Evolutionary conservation across 2,797 vertebrate species (phyloP), one percentile per base, ranked within the genome.

Genomic region (Emydoidea blandingii): DNA sequence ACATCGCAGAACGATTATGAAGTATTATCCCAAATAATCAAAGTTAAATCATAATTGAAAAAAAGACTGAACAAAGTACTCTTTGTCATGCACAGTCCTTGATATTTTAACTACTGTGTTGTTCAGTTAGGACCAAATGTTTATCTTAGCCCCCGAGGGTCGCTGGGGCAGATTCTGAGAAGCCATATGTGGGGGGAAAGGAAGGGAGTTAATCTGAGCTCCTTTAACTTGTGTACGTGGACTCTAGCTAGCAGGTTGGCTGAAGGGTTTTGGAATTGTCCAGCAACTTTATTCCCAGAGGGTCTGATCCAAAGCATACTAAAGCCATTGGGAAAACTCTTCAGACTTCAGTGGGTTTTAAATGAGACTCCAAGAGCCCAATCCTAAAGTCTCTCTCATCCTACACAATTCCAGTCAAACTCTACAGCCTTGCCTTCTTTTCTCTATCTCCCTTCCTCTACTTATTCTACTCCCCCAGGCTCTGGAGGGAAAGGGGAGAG

Each of bases 261-360:
- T 74, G 52, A 62, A 15, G 4, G 3, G 57, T 1, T 2, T 11
- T 23, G 12, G 11, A 91, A 27, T 37, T 59, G 44, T 6, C 79
- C 37, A 15, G 1, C 1, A 4, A 27, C 3, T 25, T 47, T 72
- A 1, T 59, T 41, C 5, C 2, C 65, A 7, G 27, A n/a, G 21
- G 37, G 27, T 41, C n/a, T 50, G 49, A 59, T 0, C 1, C 84
- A 84, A 88, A 78, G 10, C 49, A 31, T 2, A 3, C 65, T 31
- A 41, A 57, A 56, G 49, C 3, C 34, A n/a, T 34, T 68, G 50
- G 49, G 49, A 90, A 54, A 76, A 31, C 8, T 31, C 47, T 34
- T 23, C 7, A 52, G 44, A 50, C 31, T 79, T 34, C 31, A 79
- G 15, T 19, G 9, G 11, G 25, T 34, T 76, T 54, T 81, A 12